phyloP scores from a whole-genome alignment of 1,140 invertebrate genomes.

The Anthonomus grandis region DNA sequence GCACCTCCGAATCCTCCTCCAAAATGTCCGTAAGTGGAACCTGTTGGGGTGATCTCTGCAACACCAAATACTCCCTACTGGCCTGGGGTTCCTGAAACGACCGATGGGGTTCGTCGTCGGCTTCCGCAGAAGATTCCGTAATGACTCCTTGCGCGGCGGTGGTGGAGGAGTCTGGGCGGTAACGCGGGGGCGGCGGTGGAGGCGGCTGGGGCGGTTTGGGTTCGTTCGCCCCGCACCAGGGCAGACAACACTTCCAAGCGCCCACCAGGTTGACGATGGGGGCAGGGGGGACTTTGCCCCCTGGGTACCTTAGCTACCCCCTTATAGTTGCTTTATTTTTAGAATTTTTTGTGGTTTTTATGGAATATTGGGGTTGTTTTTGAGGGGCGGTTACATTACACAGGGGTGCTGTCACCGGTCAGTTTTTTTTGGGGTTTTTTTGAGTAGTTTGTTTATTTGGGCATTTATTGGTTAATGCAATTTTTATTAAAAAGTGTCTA shows the following conservation, averaged over 20 bases:
- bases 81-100: not conserved
- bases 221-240: constrained; percentile 48
- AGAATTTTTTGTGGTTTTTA: not conserved
- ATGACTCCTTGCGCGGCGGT: no score
- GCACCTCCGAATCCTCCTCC: constrained; percentile 43
- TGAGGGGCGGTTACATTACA: no score
- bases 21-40: constrained; percentile 45
- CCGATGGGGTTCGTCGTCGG: constrained; percentile 15
- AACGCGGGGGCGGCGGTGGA: not conserved
- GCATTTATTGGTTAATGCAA: no score
- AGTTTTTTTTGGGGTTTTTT: no score
- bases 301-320: not conserved
- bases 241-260: constrained; percentile 50
- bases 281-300: constrained; percentile 17
- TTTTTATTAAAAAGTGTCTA: no score
- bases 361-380: no score
- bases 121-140: no score
- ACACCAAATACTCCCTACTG: not conserved
- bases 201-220: constrained; percentile 39
- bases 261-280: constrained; percentile 46
- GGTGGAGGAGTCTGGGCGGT: no score
- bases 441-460: no score
- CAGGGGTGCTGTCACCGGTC: no score
- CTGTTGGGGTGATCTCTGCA: constrained; percentile 37
- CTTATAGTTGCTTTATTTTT: not conserved